Evolutionary conservation across 2,888 invertebrate species (phyloP).

Genomic region (Nymphalis c-album): DNA sequence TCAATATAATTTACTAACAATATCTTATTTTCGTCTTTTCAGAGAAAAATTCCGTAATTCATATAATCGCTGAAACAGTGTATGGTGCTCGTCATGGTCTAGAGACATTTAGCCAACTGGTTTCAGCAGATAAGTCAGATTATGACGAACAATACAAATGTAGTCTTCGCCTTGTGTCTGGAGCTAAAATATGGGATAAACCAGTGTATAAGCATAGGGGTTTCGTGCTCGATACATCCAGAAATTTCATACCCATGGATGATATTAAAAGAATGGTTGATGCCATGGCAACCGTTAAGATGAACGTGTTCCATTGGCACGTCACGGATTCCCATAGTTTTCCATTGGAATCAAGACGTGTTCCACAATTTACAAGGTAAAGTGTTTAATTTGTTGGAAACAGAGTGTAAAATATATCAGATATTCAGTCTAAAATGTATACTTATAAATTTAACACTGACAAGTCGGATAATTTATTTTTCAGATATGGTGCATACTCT

Average conservation of each 20-base stretch:
- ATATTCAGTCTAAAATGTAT: no score
- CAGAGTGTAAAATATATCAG: no score
- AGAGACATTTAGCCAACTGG: slow-evolving; percentile 88
- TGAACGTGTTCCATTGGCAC: slow-evolving; percentile 97
- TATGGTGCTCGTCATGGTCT: slow-evolving; percentile 89
- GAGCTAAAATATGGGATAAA: slow-evolving; percentile 86
- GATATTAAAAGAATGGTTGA: slow-evolving; percentile 88
- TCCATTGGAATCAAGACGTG: slow-evolving; percentile 88
- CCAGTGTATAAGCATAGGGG: slow-evolving; percentile 94
- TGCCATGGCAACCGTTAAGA: slow-evolving; percentile 92
- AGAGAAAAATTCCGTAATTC: slow-evolving; percentile 77
- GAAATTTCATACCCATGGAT: slow-evolving; percentile 90
- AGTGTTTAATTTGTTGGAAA: neutral
- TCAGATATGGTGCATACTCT: slow-evolving; percentile 88
- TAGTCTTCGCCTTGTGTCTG: slow-evolving; percentile 83
- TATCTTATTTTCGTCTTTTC: slow-evolving; percentile 27
- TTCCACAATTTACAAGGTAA: slow-evolving; percentile 87
- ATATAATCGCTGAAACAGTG: slow-evolving; percentile 82
- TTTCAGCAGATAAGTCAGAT: slow-evolving; percentile 62
- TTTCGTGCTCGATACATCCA: slow-evolving; percentile 91
- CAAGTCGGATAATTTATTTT: neutral
- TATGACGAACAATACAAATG: slow-evolving; percentile 55
- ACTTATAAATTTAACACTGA: no score
- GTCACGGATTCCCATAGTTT: slow-evolving; percentile 95
- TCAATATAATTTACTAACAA: no score